Percentiles rank a stretch among this genome's conserved stretches.
phyloP scores from a whole-genome alignment of 1,140 invertebrate species.

The Sycobia sp. region DNA sequence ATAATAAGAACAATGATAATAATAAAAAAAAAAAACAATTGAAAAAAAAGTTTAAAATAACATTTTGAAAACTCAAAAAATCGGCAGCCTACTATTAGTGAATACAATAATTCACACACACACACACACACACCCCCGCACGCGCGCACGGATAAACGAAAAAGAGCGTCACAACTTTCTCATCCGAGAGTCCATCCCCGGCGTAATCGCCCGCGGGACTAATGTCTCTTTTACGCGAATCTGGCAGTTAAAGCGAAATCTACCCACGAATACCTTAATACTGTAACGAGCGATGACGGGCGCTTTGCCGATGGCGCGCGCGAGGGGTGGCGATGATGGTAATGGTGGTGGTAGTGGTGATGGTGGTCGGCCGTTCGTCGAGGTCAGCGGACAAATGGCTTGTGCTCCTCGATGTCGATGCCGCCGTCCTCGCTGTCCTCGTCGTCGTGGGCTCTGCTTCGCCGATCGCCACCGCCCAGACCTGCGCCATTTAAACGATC shows the following conservation, averaged over 20 bases:
- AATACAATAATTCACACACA: background rate
- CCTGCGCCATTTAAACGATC: background rate
- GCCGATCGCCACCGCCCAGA: slow-evolving; percentile 1
- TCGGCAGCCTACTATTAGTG: too few relatives aligned
- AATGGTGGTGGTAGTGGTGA: too few relatives aligned
- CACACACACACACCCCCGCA: slow-evolving; percentile 13
- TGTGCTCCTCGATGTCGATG: slow-evolving; percentile 53
- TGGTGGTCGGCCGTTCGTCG: too few relatives aligned
- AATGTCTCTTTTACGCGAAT: slow-evolving; percentile 56
- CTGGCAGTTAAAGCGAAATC: slow-evolving; percentile 63
- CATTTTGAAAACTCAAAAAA: too few relatives aligned
- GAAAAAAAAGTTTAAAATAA: too few relatives aligned
- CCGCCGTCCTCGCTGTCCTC: slow-evolving; percentile 53
- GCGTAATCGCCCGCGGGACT: slow-evolving; percentile 54
- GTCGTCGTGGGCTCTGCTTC: slow-evolving; percentile 45
- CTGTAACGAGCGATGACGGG: slow-evolving; percentile 62
- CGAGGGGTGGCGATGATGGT: too few relatives aligned
- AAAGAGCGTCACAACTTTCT: slow-evolving; percentile 55
- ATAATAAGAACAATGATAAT: too few relatives aligned
- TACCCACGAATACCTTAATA: slow-evolving; percentile 64
- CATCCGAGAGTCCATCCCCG: slow-evolving; percentile 51
- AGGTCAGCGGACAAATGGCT: slow-evolving; percentile 58
- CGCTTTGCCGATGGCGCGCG: slow-evolving; percentile 59
- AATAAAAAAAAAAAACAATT: too few relatives aligned
- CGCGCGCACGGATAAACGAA: slow-evolving; percentile 9